Conservation (phyloP, 2,888 invertebrate species). For the Trypoxylon attenuatum region DNA sequence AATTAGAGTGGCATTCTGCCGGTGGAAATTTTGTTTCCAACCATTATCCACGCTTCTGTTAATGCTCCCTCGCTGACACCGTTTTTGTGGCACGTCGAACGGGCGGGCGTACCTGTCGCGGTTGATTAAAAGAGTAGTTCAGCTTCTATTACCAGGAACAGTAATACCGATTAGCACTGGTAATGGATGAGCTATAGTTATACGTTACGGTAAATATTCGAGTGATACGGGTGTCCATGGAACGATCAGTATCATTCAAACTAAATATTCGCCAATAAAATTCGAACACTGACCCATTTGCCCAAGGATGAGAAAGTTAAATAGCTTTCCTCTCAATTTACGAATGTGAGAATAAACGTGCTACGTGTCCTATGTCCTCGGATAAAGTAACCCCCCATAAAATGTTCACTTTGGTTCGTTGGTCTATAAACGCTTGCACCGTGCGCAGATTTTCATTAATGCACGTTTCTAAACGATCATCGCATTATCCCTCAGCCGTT, state of each 20-base stretch:
- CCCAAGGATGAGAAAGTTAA: no score
- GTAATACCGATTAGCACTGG: neutral
- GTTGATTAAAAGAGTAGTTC: neutral
- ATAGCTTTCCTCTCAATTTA: no score
- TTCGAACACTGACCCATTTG: no score
- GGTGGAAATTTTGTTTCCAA: conserved; percentile 30
- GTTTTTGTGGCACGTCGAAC: neutral
- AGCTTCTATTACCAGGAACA: neutral
- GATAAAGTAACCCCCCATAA: neutral
- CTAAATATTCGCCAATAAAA: no score
- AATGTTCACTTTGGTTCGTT: neutral
- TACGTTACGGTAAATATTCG: neutral
- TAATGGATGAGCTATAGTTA: neutral
- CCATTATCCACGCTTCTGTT: conserved; percentile 10
- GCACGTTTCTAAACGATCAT: conserved; percentile 33
- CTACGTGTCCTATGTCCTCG: no score
- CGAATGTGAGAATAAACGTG: no score
- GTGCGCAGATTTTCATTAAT: conserved; percentile 38
- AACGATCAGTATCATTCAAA: no score
- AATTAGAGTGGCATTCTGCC: conserved; percentile 39
- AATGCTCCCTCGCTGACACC: neutral
- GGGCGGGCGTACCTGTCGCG: neutral
- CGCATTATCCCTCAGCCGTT: conserved; percentile 30
- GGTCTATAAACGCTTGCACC: conserved; percentile 14
- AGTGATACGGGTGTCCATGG: neutral